Base-by-base conservation (phyloP, 2,888 invertebrate species). In the Philopedon plagiatum region DNA sequence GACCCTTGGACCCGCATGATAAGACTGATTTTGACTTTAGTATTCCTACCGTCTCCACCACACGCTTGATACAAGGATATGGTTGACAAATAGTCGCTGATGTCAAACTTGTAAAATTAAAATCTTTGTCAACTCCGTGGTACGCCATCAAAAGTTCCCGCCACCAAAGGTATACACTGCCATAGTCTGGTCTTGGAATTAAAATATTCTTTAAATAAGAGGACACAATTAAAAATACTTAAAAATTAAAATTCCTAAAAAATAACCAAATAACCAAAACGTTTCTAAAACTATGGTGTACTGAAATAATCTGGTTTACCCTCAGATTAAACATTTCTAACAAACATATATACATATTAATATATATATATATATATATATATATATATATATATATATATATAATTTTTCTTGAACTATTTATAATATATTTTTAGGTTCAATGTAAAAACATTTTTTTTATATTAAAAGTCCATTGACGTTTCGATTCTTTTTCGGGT, bases 21-120 rank as follows among this genome's bases (percentile, higher is more conserved):
- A n/a, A n/a, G n/a, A n/a, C n/a, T n/a, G n/a, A n/a, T n/a, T n/a
- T n/a, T n/a, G n/a, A n/a, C n/a, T n/a, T n/a, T n/a, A n/a, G n/a
- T n/a, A n/a, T n/a, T 23, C 21, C n/a, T 56, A 69, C 80, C 11
- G 78, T 81, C 8, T 86, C 80, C 0, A 90, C 79, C 0, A 86
- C 86, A 51, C 86, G 81, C 75, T 78, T 86, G 19, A 91, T 86
- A 3, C 86, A 82, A 9, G 87, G 83, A 18, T 91, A 81, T 13
- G 90, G 88, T 78, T 89, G 89, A 0, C 89, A 89, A 57, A 86
- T 79, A 5, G 90, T 84, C 29, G 87, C 81, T 78, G 87, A 89
- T 0, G 91, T 88, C 37, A 90, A 78, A 62, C 87, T 85, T 23
- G 91, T 89, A 0, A 90, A 84, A 76, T 91, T 87, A 76, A 91